Evolutionary conservation across 2,113 vertebrate species (phyloP).

Genomic region (Vulpes lagopus): DNA sequence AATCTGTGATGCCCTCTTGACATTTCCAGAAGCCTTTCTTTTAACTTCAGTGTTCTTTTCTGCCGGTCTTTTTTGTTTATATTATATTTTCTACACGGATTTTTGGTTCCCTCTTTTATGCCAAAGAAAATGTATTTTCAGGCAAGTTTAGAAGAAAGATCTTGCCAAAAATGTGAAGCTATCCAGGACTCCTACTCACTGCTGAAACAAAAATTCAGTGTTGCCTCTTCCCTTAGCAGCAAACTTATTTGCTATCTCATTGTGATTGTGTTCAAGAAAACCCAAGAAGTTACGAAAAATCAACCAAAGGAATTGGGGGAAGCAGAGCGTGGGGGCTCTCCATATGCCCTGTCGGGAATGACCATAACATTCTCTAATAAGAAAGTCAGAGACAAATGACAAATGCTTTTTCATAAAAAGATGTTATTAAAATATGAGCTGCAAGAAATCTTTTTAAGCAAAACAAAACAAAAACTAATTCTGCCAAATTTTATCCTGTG

Average conservation of each 20-base stretch:
- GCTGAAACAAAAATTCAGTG: background rate
- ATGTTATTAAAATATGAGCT: background rate
- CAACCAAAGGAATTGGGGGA: background rate
- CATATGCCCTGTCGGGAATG: background rate
- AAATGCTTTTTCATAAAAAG: background rate
- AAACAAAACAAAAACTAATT: background rate
- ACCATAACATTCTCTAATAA: background rate
- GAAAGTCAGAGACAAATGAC: background rate
- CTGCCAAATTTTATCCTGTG: background rate
- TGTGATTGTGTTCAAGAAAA: conserved; percentile 11
- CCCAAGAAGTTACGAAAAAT: background rate
- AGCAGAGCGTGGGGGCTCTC: background rate
- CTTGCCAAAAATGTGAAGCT: background rate
- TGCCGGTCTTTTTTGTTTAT: background rate
- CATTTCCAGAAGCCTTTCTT: background rate
- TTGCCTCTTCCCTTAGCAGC: background rate
- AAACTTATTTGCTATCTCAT: background rate
- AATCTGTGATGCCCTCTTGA: background rate
- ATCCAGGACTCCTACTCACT: background rate
- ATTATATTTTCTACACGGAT: background rate
- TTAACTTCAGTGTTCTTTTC: background rate
- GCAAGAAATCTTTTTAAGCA: background rate
- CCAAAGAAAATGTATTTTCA: conserved; percentile 43
- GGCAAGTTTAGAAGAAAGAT: conserved; percentile 31
- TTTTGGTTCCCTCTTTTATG: background rate